Percentiles rank a stretch among this genome's conserved stretches.
These are phyloP conservation scores for Parnassius glacialis DNA, from an alignment of 2,888 invertebrate species.

Conservation along the genomic window DNA sequence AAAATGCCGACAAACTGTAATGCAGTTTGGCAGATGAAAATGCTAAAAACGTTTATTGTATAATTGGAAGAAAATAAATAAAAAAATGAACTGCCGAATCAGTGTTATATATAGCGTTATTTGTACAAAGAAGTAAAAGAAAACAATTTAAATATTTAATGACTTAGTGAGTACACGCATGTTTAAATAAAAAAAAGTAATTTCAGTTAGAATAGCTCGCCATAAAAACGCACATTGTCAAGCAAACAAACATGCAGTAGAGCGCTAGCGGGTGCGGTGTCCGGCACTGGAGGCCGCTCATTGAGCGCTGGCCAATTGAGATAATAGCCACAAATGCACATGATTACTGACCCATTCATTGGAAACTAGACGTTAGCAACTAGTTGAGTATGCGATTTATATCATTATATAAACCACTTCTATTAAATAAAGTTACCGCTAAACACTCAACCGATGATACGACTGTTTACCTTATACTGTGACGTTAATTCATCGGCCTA, in stretches of 20 bases:
- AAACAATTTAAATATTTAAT: neutral
- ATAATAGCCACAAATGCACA: conserved; percentile 77
- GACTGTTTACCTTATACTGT: conserved; percentile 35
- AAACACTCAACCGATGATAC: conserved; percentile 45
- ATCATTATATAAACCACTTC: conserved; percentile 50
- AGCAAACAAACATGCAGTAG: conserved; percentile 63
- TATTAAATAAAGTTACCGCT: conserved; percentile 60
- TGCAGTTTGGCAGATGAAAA: too few species aligned
- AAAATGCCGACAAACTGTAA: too few species aligned
- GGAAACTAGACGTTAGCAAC: conserved; percentile 64
- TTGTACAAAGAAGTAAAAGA: neutral
- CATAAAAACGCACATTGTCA: conserved; percentile 64
- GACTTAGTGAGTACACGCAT: neutral
- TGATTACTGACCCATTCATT: conserved; percentile 77
- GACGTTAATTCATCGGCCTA: conserved; percentile 26
- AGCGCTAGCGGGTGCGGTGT: conserved; percentile 67
- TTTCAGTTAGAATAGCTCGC: conserved; percentile 8
- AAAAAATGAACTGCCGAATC: too few species aligned
- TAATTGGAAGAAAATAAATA: too few species aligned
- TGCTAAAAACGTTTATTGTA: too few species aligned
- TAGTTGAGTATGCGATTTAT: conserved; percentile 53
- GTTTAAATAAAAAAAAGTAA: conserved; percentile 12
- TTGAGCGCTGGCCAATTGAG: conserved; percentile 63
- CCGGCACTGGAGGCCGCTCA: conserved; percentile 43
- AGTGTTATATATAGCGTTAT: too few species aligned